Conservation (phyloP, 2,797 vertebrate genomes). For the Manis pentadactyla region DNA sequence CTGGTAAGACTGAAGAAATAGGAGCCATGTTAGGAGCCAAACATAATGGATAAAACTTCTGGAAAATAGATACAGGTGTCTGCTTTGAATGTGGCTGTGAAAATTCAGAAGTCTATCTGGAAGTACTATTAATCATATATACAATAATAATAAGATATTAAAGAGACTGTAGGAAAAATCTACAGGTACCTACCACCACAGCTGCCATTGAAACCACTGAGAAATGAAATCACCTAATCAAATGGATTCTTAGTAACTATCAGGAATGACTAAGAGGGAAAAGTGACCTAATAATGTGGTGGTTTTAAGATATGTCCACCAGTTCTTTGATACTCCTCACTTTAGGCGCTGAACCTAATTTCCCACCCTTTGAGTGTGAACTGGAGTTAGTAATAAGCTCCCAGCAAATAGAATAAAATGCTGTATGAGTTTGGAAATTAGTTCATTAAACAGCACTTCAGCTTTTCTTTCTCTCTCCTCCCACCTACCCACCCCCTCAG, state of each 20-base stretch:
- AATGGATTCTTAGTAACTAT: neutral
- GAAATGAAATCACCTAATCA: neutral
- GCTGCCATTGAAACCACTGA: neutral
- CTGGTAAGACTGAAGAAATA: neutral
- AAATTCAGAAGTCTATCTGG: neutral
- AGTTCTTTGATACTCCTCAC: neutral
- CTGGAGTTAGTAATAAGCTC: neutral
- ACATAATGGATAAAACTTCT: neutral
- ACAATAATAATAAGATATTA: neutral
- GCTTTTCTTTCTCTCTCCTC: neutral
- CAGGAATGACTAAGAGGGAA: neutral
- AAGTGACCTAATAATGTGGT: neutral
- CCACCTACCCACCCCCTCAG: neutral
- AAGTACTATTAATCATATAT: slow-evolving; percentile 22
- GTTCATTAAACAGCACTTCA: neutral
- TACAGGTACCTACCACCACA: neutral
- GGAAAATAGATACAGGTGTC: neutral
- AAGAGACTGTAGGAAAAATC: neutral
- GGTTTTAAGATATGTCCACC: slow-evolving; percentile 1
- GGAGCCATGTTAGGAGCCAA: neutral
- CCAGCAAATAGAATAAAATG: neutral
- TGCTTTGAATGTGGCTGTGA: neutral
- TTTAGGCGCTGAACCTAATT: neutral
- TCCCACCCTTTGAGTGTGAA: neutral
- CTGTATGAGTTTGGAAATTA: neutral